Conservation (phyloP, 2,797 vertebrate species). For the Typhlichthys eigenmanni region DNA sequence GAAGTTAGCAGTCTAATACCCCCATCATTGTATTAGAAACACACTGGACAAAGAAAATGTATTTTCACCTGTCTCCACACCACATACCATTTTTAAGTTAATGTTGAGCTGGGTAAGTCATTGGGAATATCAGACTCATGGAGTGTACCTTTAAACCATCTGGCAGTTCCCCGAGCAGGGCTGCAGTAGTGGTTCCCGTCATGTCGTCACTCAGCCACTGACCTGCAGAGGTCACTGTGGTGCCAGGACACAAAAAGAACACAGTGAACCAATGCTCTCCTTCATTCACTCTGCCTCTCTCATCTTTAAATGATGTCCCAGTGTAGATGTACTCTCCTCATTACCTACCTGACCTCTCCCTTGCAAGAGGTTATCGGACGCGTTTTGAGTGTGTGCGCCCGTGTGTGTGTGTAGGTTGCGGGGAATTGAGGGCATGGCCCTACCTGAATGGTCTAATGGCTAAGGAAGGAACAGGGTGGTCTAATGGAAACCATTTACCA, state of each 20-base stretch:
- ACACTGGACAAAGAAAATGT: no score
- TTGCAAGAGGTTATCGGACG: constrained; percentile 30
- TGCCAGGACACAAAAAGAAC: neutral
- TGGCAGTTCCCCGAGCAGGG: no score
- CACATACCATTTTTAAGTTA: no score
- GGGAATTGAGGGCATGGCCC: constrained; percentile 49
- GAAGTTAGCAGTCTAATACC: no score
- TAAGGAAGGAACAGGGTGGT: constrained; percentile 27
- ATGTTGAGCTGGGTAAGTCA: neutral
- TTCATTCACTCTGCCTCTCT: neutral
- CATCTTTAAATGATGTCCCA: constrained; percentile 10
- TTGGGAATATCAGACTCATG: neutral
- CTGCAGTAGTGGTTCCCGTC: no score
- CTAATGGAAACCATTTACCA: constrained; percentile 51
- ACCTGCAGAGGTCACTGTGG: constrained; percentile 1
- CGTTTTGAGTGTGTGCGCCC: neutral
- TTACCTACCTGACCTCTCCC: constrained; percentile 22
- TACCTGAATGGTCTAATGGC: constrained; percentile 43
- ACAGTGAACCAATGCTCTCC: neutral
- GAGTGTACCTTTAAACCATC: no score
- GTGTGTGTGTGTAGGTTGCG: constrained; percentile 18
- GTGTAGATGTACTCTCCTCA: constrained; percentile 21
- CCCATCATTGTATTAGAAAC: no score
- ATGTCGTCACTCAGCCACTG: no score
- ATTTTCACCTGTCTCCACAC: no score